Conservation (phyloP, 2,888 invertebrate genomes). For the Coelopa pilipes region DNA sequence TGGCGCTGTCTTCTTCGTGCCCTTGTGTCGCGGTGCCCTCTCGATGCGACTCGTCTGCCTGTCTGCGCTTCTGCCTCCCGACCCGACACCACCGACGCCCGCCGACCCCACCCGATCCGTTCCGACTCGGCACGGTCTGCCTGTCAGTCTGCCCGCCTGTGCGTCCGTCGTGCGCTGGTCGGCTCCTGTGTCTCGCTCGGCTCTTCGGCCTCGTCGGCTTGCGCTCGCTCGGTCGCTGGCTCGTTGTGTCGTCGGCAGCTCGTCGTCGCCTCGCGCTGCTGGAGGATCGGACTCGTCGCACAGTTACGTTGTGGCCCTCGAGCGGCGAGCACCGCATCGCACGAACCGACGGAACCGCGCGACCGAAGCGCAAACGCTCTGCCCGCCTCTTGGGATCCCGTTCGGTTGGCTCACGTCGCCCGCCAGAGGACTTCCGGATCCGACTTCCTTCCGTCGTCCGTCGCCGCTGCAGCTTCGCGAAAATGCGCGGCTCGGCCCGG, state of each 20-base stretch:
- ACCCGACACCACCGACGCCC: too few species aligned
- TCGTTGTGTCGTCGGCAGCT: not conserved
- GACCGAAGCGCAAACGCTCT: not conserved
- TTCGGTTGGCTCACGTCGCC: not conserved
- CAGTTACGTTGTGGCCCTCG: slow-evolving; percentile 30
- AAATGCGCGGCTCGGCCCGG: not conserved
- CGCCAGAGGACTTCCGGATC: not conserved
- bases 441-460: not conserved
- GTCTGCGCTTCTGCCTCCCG: slow-evolving; percentile 15
- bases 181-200: too few species aligned
- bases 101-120: too few species aligned
- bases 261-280: not conserved
- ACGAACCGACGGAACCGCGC: too few species aligned
- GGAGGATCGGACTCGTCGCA: slow-evolving; percentile 17
- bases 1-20: slow-evolving; percentile 6
- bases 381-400: not conserved
- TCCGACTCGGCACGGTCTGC: too few species aligned
- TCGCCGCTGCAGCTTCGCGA: not conserved
- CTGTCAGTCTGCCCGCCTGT: not conserved
- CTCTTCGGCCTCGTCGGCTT: too few species aligned
- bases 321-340: slow-evolving; percentile 23
- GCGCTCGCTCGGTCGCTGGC: not conserved
- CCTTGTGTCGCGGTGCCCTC: not conserved
- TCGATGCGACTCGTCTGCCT: slow-evolving; percentile 23
- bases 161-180: not conserved